These are phyloP conservation scores for Lates calcarifer DNA, from an alignment of 2,113 vertebrate species.

Conservation along the genomic window DNA sequence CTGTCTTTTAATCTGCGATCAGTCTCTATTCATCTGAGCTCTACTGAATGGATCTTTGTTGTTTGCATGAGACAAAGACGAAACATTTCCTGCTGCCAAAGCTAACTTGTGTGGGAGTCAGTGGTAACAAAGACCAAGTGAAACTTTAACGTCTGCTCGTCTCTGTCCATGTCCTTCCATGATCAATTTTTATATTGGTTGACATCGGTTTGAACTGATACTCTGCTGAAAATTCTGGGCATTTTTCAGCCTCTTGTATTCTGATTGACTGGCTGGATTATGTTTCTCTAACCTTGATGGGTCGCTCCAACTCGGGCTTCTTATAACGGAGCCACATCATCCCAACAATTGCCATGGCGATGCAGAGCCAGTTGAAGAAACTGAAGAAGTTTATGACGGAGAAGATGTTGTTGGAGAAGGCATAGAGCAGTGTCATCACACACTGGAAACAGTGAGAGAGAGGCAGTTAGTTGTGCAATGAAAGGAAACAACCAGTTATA, in stretches of 20 bases:
- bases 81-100: conserved; percentile 48
- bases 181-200: too few species aligned
- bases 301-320: conserved; percentile 93
- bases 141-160: background rate
- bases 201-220: background rate
- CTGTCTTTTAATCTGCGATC: conserved; percentile 35
- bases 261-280: background rate
- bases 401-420: conserved; percentile 96
- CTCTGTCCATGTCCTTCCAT: background rate
- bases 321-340: conserved; percentile 98
- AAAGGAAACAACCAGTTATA: background rate
- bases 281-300: conserved; percentile 91
- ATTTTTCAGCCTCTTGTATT: background rate
- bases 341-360: conserved; percentile 94
- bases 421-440: conserved; percentile 95
- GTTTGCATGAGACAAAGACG: conserved; percentile 22
- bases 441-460: conserved; percentile 84
- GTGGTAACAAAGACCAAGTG: background rate
- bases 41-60: conserved; percentile 61
- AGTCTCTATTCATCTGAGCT: conserved; percentile 27
- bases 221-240: background rate
- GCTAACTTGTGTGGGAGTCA: conserved; percentile 28
- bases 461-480: background rate
- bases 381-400: conserved; percentile 99
- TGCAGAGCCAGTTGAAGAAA: conserved; percentile 99